Base-by-base conservation (phyloP, 2,888 invertebrate species). In the Danaus chrysippus region DNA sequence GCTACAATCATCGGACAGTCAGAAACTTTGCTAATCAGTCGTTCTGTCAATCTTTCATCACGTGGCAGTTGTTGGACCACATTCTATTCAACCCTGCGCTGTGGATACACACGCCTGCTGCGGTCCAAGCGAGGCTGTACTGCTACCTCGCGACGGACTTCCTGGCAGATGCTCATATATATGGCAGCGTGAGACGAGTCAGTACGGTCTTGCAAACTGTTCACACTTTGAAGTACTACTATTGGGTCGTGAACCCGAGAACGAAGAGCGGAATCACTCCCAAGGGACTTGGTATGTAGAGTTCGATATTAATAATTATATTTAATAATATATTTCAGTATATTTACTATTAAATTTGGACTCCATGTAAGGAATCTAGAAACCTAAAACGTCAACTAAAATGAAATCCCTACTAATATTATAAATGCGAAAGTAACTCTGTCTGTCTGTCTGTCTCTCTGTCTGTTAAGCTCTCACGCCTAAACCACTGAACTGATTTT, bases 81-180 rank as follows among this genome's bases (percentile, higher is more conserved):
- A 96, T 99, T 65, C 94, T 99, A 71, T 99, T 99, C 94, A 99
- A 99, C 93, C 99, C 99, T 10, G 97, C 98, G 42, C 92, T 99
- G 68, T 99, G 99, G 99, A 99, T 99, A 78, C 97, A 99, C 91
- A 98, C 99, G 11, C 97, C 98, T 58, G 97, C 99, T 42, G 95
- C 96, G 70, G 99, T 99, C 10, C 99, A 99, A 86, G 96, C 97
- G 54, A 93, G 96, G 71, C 93, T 99, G 57, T 99, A 99, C 92
- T 97, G 97, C 78, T 99, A 99, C 91, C 92, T 99, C 88, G 98
- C 99, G 53, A 98, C 98, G n/a, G 99, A 99, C 87, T 99, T 99
- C 92, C 93, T 99, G 64, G 97, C 97, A 65, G 98, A 99, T 86
- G 97, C 98, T 1, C 98, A 98, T 87, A 98, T 99, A 78, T 99